Conservation (phyloP, 2,888 invertebrate genomes). For the Platynereis dumerilii region DNA sequence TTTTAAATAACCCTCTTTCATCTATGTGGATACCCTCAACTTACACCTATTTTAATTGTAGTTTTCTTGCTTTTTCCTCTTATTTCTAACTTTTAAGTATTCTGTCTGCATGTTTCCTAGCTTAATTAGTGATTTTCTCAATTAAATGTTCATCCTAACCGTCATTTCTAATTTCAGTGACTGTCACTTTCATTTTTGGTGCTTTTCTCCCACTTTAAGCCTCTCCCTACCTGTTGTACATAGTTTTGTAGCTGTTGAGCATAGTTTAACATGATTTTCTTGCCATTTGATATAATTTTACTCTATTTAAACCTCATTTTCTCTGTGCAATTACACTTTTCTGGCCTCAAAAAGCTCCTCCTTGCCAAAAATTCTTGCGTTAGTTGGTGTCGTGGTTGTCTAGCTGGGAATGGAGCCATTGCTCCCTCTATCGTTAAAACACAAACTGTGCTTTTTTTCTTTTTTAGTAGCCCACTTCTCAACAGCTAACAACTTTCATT, state of each 20-base stretch:
- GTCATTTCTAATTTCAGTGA: no score
- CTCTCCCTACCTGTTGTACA: no score
- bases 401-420: not conserved
- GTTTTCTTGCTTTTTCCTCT: no score
- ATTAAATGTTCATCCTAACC: no score
- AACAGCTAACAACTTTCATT: no score
- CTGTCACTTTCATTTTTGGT: not conserved
- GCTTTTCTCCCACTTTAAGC: not conserved
- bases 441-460: no score
- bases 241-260: no score
- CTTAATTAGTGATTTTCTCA: no score
- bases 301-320: slow-evolving; percentile 1
- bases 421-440: slow-evolving; percentile 7
- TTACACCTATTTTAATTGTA: no score
- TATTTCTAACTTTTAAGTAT: no score
- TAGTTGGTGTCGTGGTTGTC: not conserved
- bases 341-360: not conserved
- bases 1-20: not conserved
- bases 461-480: no score
- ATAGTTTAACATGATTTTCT: not conserved
- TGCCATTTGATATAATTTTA: not conserved
- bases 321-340: not conserved
- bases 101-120: no score
- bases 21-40: not conserved
- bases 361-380: not conserved